Base-by-base conservation (phyloP, 2,888 invertebrate genomes). In the Ennomos fuscantarius region DNA sequence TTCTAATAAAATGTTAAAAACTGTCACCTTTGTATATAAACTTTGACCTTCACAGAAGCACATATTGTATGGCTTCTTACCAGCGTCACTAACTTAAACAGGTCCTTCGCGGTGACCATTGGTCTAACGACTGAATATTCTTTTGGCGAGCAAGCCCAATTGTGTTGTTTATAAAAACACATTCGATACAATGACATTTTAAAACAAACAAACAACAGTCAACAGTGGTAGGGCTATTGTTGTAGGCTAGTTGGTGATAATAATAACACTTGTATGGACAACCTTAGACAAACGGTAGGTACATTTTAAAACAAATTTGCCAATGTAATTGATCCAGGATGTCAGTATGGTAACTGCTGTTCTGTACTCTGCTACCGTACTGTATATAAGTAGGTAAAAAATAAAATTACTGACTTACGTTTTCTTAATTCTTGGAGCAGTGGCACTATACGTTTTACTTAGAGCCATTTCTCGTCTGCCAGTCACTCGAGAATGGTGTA, bases 371-470 rank as follows among this genome's bases (percentile, higher is more conserved):
- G 5, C 24, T 24, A 24, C 43, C 31, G 11, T n/a, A 32, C 0
- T 40, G 15, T 10, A 34, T 32, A 10, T 48, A 2, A 12, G 34
- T 15, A 8, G n/a, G n/a, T n/a, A n/a, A n/a, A n/a, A n/a, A 33
- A n/a, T 47, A n/a, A 24, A 46, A 32, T 24, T 24, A 3, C 6
- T 24, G 1, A 89, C 94, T 94, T 89, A 97, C 97, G 95, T 93
- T 91, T 97, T 97, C 87, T 97, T 97, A 73, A 96, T 94, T 76
- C 97, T 94, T 45, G 97, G 97, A 13, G 96, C 96, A 8, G 97
- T 97, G 43, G 97, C 96, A 82, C 95, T 95, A 82, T 95, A 96
- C 51, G 94, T 93, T 75, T 92, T 90, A 76, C 84, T 88, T 24
- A 92, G 87, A 1, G 93, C 93, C 83, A 93, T 93, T 75, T 95